phyloP scores from a whole-genome alignment of 2,888 invertebrate species.

The Netelia fuscicornis region DNA sequence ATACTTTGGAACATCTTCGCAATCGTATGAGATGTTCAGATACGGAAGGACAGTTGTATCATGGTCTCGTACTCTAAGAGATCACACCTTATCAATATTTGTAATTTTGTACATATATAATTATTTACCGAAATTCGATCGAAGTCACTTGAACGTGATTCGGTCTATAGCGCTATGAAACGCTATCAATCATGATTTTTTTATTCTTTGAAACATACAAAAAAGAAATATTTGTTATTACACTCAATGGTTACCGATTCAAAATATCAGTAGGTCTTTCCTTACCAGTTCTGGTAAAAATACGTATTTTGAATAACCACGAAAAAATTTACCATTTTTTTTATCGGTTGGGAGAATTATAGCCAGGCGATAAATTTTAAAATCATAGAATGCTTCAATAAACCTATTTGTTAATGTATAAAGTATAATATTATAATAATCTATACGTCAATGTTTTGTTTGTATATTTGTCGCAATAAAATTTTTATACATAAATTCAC shows the following conservation, averaged over 20 bases:
- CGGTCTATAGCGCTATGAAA: conserved; percentile 4
- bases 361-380: conserved; percentile 11
- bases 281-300: conserved; percentile 21
- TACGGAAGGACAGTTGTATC: conserved; percentile 88
- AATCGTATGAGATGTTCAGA: conserved; percentile 89
- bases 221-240: conserved; percentile 25
- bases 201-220: not conserved
- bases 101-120: conserved; percentile 78
- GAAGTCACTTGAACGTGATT: conserved; percentile 28
- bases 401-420: conserved; percentile 46
- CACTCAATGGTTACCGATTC: conserved; percentile 8
- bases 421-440: conserved; percentile 32
- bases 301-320: conserved; percentile 24
- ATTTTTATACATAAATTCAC: conserved; percentile 39
- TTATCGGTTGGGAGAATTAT: not conserved
- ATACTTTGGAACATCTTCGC: conserved; percentile 93
- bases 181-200: conserved; percentile 29
- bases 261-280: not conserved
- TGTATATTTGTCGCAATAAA: conserved; percentile 68
- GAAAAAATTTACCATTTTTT: conserved; percentile 36
- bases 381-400: conserved; percentile 12
- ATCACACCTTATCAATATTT: conserved; percentile 41
- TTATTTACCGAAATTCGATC: conserved; percentile 34
- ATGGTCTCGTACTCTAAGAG: conserved; percentile 87
- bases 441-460: conserved; percentile 49